Evolutionary conservation across 2,113 vertebrate species (phyloP), one percentile per base, ranked within the genome.

Genomic region (Promerops cafer): DNA sequence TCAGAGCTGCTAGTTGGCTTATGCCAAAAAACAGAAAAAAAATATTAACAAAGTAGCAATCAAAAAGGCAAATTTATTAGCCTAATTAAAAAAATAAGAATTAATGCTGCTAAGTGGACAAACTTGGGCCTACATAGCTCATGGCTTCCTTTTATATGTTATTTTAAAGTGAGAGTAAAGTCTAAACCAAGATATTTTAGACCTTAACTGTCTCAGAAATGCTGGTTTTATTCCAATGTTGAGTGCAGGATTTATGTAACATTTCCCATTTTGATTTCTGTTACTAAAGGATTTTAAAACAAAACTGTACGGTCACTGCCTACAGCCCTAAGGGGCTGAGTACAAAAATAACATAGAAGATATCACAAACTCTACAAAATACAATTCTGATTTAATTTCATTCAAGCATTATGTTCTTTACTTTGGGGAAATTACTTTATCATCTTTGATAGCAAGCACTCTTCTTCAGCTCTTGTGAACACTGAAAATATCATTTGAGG

Each of bases 271-370:
- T 89, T 87, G 47, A 77, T 87, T 91, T 90, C 87, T 86, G 52
- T 78, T 92, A 84, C 61, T 89, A 91, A 79, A 94, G 65, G 40
- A 84, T 87, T 95, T 95, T 75, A 84, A 93, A 95, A 68, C 80
- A 92, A 81, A 70, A 66, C 23, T 59, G 47, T 52, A 78, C 0
- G 0, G 72, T 81, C 76, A 83, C 42, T 77, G 52, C 56, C 72
- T 63, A 37, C 42, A 90, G 89, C 76, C 83, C 86, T 83, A 24
- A 71, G 61, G 72, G 81, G 52, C 24, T 20, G 27, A 91, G n/a
- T 52, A 79, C 57, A 93, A 87, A 93, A 89, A 81, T 90, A 96
- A 66, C 56, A 81, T 78, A 64, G 80, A 80, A 92, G 56, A 94
- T 64, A 87, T 8, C 60, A 78, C 11, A 81, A 89, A 77, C 56